Base-by-base conservation (phyloP, 2,888 invertebrate genomes). In the Plebejus melissa region DNA sequence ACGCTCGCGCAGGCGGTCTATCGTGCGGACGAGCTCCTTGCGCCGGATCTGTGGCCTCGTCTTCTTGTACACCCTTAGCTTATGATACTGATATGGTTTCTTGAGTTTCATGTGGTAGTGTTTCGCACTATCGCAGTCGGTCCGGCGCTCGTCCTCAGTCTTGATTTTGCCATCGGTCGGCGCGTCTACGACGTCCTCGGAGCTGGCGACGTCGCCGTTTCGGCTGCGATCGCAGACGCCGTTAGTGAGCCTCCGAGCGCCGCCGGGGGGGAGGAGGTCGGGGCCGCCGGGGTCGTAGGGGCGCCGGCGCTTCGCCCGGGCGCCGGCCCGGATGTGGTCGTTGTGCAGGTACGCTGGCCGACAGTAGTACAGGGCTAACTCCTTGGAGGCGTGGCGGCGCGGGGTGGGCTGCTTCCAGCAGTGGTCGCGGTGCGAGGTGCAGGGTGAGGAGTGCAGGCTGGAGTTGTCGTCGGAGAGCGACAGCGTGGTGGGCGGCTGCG, bases 391-490 rank as follows among this genome's bases (percentile, higher is more conserved):
- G 87, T 96, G 95, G 80, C 95, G 95, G 82, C 96, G 95, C 77
- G 97, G 97, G 80, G 95, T 94, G 80, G 95, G 93, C 90, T 97
- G 97, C 90, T 97, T 97, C 97, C 97, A 98, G 87, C 96, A 96
- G 91, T 97, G 97, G 90, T 98, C 97, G 82, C 97, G 95, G 91
- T 97, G 97, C 80, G 80, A 80, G 77, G 80, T 78, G 97, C 97
- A 97, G 78, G 97, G 98, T 84, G 97, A 98, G 81, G 97, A 97
- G 89, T 97, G 97, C 86, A 98, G 95, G 80, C 97, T 98, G 86
- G 97, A 97, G 93, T 97, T 98, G 91, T 98, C 98, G 94, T 98
- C 98, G 84, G 97, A 97, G 91, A 97, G 97, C 92, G 97, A 97
- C 88, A 97, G 96, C 81, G 97, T 96, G 84, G 96, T 95, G 90